Conservation (phyloP, 64 coral and sea anemone species). For the Stichodactyla mertensii region DNA sequence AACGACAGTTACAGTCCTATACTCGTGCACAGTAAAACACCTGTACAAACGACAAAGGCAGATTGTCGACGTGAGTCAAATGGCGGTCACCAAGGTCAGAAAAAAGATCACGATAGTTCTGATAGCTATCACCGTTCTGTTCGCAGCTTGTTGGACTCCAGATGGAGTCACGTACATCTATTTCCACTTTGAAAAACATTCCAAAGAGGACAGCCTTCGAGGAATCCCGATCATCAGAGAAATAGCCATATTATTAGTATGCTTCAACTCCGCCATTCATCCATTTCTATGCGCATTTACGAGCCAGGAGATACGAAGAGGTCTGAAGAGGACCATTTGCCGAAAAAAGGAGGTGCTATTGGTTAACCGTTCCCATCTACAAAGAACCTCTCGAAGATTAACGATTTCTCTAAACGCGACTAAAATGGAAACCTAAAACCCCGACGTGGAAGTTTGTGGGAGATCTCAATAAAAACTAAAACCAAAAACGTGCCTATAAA, state of each 20-base stretch:
- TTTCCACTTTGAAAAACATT: neutral
- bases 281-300: slow-evolving; percentile 20
- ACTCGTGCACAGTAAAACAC: slow-evolving; percentile 6
- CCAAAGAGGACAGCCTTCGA: neutral
- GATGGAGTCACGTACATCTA: slow-evolving; percentile 17
- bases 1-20: neutral
- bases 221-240: neutral
- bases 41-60: slow-evolving; percentile 11
- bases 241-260: slow-evolving; percentile 8
- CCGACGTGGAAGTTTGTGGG: neutral
- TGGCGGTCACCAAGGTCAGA: slow-evolving; percentile 8
- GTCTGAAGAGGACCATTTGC: neutral
- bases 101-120: slow-evolving; percentile 5
- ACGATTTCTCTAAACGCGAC: neutral
- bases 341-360: neutral
- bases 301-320: slow-evolving; percentile 14
- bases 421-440: neutral
- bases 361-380: neutral
- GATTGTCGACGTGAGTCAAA: slow-evolving; percentile 14
- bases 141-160: slow-evolving; percentile 5
- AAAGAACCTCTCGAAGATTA: slow-evolving; percentile 21
- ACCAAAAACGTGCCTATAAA: neutral
- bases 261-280: slow-evolving; percentile 15
- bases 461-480: neutral
- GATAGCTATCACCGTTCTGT: slow-evolving; percentile 7